phyloP scores from a whole-genome alignment of 2,113 vertebrate genomes.

The Poecilia latipinna region DNA sequence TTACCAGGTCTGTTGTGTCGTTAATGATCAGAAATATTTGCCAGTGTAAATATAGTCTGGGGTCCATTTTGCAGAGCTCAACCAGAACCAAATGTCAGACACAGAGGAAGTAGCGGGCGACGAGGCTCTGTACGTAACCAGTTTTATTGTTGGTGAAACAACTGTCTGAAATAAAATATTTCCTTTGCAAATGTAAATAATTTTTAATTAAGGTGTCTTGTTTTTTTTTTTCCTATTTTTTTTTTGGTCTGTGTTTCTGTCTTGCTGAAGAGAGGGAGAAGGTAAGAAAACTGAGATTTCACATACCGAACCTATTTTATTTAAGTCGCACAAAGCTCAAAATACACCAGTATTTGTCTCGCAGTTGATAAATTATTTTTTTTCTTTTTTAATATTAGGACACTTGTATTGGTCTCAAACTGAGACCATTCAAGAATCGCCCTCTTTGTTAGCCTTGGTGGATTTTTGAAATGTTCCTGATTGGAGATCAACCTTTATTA shows the following conservation, averaged over 20 bases:
- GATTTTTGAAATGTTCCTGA: neutral
- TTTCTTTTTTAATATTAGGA: neutral
- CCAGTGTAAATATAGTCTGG: conserved; percentile 55
- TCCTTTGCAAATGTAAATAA: neutral
- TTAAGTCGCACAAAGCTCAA: neutral
- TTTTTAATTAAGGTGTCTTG: neutral
- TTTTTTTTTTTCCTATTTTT: neutral
- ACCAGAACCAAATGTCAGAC: conserved; percentile 75
- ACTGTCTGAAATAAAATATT: neutral
- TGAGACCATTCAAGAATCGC: too few relatives aligned
- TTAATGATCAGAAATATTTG: conserved; percentile 54
- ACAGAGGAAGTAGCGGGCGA: conserved; percentile 71
- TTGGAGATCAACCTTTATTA: neutral
- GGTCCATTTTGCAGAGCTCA: conserved; percentile 57
- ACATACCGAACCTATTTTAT: neutral
- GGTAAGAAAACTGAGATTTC: conserved; percentile 51
- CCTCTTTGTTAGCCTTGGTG: too few relatives aligned
- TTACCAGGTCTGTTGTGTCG: conserved; percentile 15
- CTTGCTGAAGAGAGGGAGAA: conserved; percentile 67
- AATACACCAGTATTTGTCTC: neutral
- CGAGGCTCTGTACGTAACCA: conserved; percentile 71
- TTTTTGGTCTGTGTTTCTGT: conserved; percentile 21
- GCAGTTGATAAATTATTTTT: neutral
- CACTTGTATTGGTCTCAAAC: too few relatives aligned
- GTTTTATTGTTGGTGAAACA: neutral